These are phyloP conservation scores for Cistogaster globosa DNA, from an alignment of 2,888 invertebrate species.

Conservation along the genomic window DNA sequence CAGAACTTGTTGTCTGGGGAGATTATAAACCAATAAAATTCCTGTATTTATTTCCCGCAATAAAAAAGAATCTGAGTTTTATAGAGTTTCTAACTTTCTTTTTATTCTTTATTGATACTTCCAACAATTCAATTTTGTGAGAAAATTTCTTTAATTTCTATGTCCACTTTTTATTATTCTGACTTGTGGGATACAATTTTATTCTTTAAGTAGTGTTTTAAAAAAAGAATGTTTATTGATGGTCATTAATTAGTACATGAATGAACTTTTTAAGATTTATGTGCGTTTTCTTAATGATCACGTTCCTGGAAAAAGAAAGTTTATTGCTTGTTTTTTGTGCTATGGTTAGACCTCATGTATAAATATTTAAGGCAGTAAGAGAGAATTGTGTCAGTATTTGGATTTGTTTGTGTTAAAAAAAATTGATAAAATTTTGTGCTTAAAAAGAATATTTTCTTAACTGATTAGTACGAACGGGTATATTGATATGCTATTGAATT, in stretches of 20 bases:
- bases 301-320: constrained; percentile 6
- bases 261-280: constrained; percentile 29
- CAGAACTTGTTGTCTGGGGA: constrained; percentile 12
- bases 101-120: constrained; percentile 19
- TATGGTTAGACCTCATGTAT: background rate
- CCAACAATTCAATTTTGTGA: constrained; percentile 38
- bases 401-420: too few relatives aligned
- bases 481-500: too few relatives aligned
- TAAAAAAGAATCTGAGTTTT: constrained; percentile 42
- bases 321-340: background rate
- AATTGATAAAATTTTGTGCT: too few relatives aligned
- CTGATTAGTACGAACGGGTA: too few relatives aligned
- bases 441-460: too few relatives aligned
- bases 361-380: background rate
- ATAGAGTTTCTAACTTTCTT: constrained; percentile 22
- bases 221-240: constrained; percentile 29
- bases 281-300: background rate
- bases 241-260: constrained; percentile 54
- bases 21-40: constrained; percentile 37
- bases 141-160: constrained; percentile 35
- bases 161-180: constrained; percentile 20
- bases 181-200: constrained; percentile 15
- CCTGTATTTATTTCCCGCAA: constrained; percentile 1
- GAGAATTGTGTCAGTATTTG: background rate
- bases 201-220: constrained; percentile 1